Conservation (phyloP, 2,113 vertebrate genomes). For the Protomyctophum bolini region DNA sequence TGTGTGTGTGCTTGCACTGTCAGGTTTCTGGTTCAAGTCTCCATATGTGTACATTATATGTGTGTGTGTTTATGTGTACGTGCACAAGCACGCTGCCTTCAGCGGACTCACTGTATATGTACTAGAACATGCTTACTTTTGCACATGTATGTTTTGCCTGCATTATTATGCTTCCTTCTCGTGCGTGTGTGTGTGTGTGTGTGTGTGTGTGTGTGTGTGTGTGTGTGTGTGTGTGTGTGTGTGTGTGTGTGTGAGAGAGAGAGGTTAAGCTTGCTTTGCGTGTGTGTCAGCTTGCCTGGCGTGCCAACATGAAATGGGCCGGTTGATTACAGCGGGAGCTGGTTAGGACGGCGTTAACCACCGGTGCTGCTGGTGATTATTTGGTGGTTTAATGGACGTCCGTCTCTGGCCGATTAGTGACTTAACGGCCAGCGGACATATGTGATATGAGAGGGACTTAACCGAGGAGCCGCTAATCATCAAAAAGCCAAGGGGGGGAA, state of each 20-base stretch:
- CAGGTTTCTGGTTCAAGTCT: background rate
- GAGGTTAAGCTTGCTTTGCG: conserved; percentile 13
- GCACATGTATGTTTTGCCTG: too few relatives aligned
- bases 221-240: too few relatives aligned
- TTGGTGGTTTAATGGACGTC: conserved; percentile 68
- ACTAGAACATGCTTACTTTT: too few relatives aligned
- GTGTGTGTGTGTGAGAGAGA: too few relatives aligned
- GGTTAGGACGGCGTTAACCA: conserved; percentile 63
- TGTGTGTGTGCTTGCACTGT: background rate
- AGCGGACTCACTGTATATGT: too few relatives aligned
- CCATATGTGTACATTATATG: background rate
- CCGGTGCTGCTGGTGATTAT: conserved; percentile 60
- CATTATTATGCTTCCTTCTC: too few relatives aligned
- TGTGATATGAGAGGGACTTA: conserved; percentile 79
- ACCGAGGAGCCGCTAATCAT: conserved; percentile 74
- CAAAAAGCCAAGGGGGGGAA: conserved; percentile 75
- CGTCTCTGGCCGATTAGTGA: conserved; percentile 72
- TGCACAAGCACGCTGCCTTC: background rate
- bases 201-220: conserved; percentile 1
- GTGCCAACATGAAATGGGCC: conserved; percentile 59
- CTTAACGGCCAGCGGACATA: conserved; percentile 73
- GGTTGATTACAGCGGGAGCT: conserved; percentile 53
- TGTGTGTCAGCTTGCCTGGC: conserved; percentile 11
- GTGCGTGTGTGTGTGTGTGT: background rate
- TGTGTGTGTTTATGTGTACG: background rate